Percentiles rank a stretch among this genome's conserved stretches.
Conservation (phyloP, 2,797 vertebrate genomes). For the Peromyscus nudipes region DNA sequence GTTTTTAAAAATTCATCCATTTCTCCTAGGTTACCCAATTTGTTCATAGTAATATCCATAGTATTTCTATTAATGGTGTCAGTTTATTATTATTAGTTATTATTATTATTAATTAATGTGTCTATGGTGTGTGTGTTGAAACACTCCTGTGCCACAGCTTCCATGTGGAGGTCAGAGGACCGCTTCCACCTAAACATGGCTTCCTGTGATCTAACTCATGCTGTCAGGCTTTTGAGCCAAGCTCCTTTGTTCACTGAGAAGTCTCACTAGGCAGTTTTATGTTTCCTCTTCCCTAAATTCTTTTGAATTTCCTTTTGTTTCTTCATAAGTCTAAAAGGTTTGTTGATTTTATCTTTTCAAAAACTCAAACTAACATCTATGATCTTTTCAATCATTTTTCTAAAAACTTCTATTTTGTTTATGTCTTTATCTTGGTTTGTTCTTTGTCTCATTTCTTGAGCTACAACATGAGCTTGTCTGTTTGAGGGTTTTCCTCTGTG, state of each 20-base stretch:
- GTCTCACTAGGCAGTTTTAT: not conserved
- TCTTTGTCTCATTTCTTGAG: not conserved
- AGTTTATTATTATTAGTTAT: not conserved
- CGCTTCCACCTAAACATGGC: not conserved
- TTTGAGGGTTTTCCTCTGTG: not conserved
- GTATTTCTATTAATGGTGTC: not conserved
- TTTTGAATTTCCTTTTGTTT: not conserved
- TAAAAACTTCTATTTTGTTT: not conserved
- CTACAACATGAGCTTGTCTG: not conserved
- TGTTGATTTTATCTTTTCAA: not conserved
- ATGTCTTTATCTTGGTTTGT: not conserved
- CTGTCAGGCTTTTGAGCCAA: not conserved
- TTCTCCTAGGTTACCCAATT: not conserved
- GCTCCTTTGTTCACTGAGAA: not conserved
- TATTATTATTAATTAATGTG: not conserved
- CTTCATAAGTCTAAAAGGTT: not conserved
- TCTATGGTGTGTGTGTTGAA: not conserved
- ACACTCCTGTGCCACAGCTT: not conserved
- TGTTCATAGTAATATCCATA: not conserved
- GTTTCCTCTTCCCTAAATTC: not conserved
- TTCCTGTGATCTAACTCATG: not conserved
- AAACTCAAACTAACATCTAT: not conserved
- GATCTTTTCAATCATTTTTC: not conserved
- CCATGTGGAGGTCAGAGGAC: not conserved
- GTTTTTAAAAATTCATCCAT: not conserved